These are phyloP conservation scores for Ailurus styani DNA, from an alignment of 2,113 vertebrate genomes.

Conservation along the genomic window DNA sequence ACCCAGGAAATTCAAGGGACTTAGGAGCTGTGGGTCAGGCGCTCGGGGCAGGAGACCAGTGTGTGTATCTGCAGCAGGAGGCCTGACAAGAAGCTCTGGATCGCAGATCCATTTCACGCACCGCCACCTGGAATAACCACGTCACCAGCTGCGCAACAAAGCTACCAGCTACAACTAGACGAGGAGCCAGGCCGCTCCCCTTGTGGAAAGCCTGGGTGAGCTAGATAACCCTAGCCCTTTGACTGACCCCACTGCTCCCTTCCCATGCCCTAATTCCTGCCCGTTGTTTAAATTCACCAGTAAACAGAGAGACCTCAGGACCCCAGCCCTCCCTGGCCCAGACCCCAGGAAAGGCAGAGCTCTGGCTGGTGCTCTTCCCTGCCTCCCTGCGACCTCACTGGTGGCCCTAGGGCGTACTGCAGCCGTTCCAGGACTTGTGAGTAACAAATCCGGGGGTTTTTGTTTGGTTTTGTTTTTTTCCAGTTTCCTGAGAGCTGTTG, in stretches of 20 bases:
- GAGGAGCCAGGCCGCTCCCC: not conserved
- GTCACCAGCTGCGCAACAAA: rapidly evolving
- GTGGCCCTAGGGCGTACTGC: not conserved
- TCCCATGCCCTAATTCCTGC: not conserved
- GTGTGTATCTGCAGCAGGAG: not conserved
- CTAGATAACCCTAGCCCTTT: not conserved
- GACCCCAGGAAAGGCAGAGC: not conserved
- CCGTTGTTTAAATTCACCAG: not conserved
- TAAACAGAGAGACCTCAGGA: not conserved
- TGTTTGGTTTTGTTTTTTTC: not conserved
- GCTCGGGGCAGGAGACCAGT: no score
- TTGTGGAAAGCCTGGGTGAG: not conserved
- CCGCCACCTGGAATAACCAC: not conserved
- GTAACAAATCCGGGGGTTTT: not conserved
- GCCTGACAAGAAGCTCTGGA: not conserved
- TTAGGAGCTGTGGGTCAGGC: not conserved
- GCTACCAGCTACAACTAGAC: not conserved
- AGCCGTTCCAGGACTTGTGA: not conserved
- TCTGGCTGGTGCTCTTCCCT: rapidly evolving
- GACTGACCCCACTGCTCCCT: not conserved
- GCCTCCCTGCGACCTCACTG: rapidly evolving
- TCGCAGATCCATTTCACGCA: not conserved
- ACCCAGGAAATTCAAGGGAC: not conserved
- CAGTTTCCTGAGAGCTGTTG: not conserved
- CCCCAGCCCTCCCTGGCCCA: not conserved